These are phyloP conservation scores for Cyclina sinensis DNA, from an alignment of 1,140 invertebrate species.

Conservation along the genomic window DNA sequence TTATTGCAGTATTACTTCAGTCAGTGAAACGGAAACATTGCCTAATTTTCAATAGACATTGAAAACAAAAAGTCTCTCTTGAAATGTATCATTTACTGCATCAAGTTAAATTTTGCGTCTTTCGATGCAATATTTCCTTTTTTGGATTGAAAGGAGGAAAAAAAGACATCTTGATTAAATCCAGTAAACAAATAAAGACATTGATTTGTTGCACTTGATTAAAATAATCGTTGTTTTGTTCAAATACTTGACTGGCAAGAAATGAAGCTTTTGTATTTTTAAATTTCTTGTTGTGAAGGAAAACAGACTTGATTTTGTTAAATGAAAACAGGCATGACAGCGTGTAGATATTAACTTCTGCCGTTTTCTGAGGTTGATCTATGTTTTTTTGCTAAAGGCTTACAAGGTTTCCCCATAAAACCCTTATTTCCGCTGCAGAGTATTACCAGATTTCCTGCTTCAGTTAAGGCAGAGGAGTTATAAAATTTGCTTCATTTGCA, in stretches of 20 bases:
- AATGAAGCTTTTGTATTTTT: neutral
- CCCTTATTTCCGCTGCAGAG: neutral
- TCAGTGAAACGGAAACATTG: slow-evolving; percentile 7
- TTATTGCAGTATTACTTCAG: neutral
- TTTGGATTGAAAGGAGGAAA: neutral
- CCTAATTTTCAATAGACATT: neutral
- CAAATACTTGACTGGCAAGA: no score
- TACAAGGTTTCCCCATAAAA: neutral
- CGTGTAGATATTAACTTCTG: neutral
- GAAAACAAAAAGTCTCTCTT: neutral
- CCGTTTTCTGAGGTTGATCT: neutral
- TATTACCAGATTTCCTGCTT: neutral
- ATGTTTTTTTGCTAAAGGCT: neutral
- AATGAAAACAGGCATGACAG: slow-evolving; percentile 1
- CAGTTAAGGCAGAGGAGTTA: neutral
- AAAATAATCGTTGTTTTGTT: slow-evolving; percentile 3
- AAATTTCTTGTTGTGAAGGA: neutral
- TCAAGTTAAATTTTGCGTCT: neutral
- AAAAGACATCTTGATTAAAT: slow-evolving; percentile 16
- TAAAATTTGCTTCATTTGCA: neutral
- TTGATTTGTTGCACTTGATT: neutral
- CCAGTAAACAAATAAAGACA: slow-evolving; percentile 4
- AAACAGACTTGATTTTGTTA: neutral
- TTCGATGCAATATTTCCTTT: slow-evolving; percentile 11
- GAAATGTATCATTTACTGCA: neutral